Conservation (phyloP, 2,797 vertebrate species). For the Rhinichthys osculus region DNA sequence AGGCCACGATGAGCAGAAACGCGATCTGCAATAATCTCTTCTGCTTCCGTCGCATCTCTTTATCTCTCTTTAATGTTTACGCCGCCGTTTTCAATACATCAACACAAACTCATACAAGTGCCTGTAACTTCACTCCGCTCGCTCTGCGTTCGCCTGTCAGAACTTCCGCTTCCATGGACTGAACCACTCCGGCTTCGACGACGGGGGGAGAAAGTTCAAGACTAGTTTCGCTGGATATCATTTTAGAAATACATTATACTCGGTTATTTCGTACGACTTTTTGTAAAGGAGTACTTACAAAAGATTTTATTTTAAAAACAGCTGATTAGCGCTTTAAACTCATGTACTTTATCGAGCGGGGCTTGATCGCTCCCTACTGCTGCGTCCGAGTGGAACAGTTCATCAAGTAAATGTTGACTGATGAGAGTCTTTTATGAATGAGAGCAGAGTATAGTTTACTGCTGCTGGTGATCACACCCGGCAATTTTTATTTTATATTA, state of each 20-base stretch:
- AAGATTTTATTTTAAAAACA: background rate
- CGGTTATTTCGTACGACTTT: too few species aligned
- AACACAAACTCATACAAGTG: background rate
- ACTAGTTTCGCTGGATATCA: accelerated
- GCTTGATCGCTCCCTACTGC: background rate
- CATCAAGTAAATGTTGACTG: background rate
- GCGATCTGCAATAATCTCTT: conserved; percentile 91
- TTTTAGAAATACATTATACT: accelerated
- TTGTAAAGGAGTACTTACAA: accelerated
- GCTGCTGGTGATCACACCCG: background rate
- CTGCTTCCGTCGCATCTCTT: conserved; percentile 88
- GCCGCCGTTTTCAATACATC: background rate
- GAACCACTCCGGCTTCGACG: background rate
- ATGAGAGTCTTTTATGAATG: background rate
- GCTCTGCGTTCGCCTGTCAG: background rate
- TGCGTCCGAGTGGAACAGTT: background rate
- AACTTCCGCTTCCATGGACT: conserved; percentile 35
- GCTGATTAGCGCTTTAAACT: accelerated
- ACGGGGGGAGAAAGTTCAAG: background rate
- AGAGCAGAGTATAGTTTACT: too few species aligned
- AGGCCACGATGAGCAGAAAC: conserved; percentile 86
- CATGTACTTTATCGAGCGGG: accelerated
- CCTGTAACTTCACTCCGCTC: background rate
- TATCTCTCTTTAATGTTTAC: conserved; percentile 45
- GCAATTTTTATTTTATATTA: too few species aligned